phyloP scores from a whole-genome alignment of 2,797 vertebrate genomes.

The Mus minutoides region DNA sequence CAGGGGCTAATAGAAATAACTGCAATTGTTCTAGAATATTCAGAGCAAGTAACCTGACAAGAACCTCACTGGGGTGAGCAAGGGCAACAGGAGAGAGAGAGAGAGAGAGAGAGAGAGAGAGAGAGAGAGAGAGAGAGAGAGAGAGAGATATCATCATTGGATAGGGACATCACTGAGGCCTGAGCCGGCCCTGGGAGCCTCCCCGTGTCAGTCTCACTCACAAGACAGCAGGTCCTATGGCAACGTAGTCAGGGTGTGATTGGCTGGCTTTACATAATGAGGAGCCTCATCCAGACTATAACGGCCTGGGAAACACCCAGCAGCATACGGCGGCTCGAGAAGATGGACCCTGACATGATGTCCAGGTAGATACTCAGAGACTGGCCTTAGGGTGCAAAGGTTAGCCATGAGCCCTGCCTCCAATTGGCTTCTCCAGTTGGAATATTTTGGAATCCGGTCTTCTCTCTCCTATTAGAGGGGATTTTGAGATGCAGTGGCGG shows the following conservation, averaged over 20 bases:
- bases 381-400: background rate
- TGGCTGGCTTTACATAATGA: slow-evolving; percentile 7
- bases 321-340: background rate
- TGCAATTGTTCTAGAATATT: slow-evolving; percentile 21
- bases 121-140: slow-evolving; percentile 23
- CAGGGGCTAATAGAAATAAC: slow-evolving; percentile 64
- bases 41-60: background rate
- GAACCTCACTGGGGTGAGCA: background rate
- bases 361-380: background rate
- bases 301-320: background rate
- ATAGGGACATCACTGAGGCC: background rate
- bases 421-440: background rate
- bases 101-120: slow-evolving; percentile 17
- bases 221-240: background rate
- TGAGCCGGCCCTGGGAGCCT: background rate
- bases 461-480: background rate
- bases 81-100: background rate
- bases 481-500: background rate
- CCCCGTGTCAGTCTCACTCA: slow-evolving; percentile 40
- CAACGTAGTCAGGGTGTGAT: background rate
- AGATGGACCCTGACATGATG: background rate
- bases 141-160: background rate
- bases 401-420: background rate
- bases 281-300: background rate
- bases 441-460: background rate